A percentile compares a stretch with the other conserved stretches of the same genome.
These are phyloP conservation scores for Heliconius erato DNA, from an alignment of 2,888 invertebrate species.

Conservation along the genomic window DNA sequence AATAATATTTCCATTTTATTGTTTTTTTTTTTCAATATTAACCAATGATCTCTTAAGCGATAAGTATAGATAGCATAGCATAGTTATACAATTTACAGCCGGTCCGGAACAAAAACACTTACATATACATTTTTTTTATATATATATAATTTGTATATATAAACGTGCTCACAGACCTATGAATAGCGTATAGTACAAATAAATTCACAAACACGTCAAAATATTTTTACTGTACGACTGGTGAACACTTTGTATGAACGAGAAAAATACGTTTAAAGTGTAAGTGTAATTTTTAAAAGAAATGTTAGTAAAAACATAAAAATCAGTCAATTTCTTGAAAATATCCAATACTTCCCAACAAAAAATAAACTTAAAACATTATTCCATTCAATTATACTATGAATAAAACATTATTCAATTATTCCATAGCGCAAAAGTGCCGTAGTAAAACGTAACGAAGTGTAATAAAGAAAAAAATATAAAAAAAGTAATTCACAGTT, in stretches of 20 bases:
- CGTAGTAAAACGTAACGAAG: too few relatives aligned
- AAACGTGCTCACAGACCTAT: conserved; percentile 34
- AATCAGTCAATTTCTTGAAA: background rate
- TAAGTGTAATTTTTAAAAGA: background rate
- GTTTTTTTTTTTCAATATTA: conserved; percentile 81
- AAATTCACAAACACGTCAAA: conserved; percentile 65
- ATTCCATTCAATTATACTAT: too few relatives aligned
- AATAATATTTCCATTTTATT: conserved; percentile 68
- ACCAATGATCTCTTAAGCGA: conserved; percentile 82
- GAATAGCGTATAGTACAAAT: conserved; percentile 67
- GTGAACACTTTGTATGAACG: conserved; percentile 1
- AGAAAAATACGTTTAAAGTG: background rate
- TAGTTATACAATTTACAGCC: conserved; percentile 62
- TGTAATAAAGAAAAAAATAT: too few relatives aligned
- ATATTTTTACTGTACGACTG: conserved; percentile 39
- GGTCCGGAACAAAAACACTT: conserved; percentile 45
- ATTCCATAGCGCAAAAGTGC: too few relatives aligned
- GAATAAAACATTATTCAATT: too few relatives aligned
- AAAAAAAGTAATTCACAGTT: too few relatives aligned
- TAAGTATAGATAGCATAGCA: conserved; percentile 78
- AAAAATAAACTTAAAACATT: too few relatives aligned
- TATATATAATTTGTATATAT: conserved; percentile 41
- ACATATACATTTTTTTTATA: conserved; percentile 36
- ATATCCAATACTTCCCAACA: background rate
- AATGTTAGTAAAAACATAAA: background rate